Base-by-base conservation (phyloP, 2,113 vertebrate genomes). In the Drymodes brunneopygia region DNA sequence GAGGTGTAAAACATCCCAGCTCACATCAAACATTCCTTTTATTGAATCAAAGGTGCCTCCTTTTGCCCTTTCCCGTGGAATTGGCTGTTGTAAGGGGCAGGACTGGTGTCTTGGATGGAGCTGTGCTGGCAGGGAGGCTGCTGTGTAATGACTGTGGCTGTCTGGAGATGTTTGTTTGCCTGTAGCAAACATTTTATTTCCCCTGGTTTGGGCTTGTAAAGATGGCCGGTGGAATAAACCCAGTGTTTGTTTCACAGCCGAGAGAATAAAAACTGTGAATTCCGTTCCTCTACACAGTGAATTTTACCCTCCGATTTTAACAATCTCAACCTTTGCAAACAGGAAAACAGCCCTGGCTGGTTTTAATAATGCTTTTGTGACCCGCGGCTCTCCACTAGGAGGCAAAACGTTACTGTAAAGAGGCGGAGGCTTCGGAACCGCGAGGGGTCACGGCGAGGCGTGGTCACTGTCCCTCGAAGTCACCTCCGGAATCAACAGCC, bases 31-130 rank as follows among this genome's bases (percentile, higher is more conserved):
- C 12, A 0, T n/a, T 48, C 35, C 15, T 65, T 28, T 15, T 22
- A 18, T 19, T 0, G 15, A 56, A n/a, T 16, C 12, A 13, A 14
- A 38, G 42, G 12, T 42, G 23, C 38, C 73, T 84, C 56, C 19
- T 66, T 45, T 5, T 65, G 50, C 25, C 69, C n/a, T 84, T 77
- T 73, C 16, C 67, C 23, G 0, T 10, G 48, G 51, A 66, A 80
- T 13, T 3, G 10, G 28, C 38, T 56, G 48, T 3, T 77, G 47
- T 1, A 28, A 62, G 25, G 20, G 4, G 8, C 18, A 50, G 65
- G 24, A 38, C 0, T 5, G 7, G 10, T 4, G 23, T 9, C 31
- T 2, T 14, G 67, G 47, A 14, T 9, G 0, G 4, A 28, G 45
- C 5, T 28, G 51, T 72, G 50, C 45, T n/a, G 50, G 18, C 36